Conservation (phyloP, 2,888 invertebrate genomes). For the Pachliopta kotzebuea region DNA sequence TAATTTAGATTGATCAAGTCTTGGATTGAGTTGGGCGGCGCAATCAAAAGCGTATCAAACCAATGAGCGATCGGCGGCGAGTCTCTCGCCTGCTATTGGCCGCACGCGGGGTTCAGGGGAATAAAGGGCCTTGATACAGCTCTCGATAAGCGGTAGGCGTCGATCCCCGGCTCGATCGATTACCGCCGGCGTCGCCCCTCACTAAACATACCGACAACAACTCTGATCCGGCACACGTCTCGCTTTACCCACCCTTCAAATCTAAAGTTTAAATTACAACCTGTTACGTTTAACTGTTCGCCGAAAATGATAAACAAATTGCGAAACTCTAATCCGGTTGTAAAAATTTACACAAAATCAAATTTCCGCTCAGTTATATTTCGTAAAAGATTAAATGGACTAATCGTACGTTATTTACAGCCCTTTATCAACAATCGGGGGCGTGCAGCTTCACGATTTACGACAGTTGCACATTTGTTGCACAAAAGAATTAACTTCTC, state of each 20-base stretch:
- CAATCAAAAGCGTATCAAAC: slow-evolving; percentile 77
- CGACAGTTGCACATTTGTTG: slow-evolving; percentile 52
- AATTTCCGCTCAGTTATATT: slow-evolving; percentile 63
- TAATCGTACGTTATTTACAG: slow-evolving; percentile 73
- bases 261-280: background rate
- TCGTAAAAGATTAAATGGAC: slow-evolving; percentile 59
- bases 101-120: slow-evolving; percentile 60
- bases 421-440: slow-evolving; percentile 67
- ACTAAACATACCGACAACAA: slow-evolving; percentile 9
- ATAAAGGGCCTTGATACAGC: slow-evolving; percentile 73
- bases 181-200: slow-evolving; percentile 54
- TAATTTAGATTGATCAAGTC: slow-evolving; percentile 77
- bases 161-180: slow-evolving; percentile 69
- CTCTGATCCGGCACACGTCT: background rate
- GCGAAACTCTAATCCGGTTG: slow-evolving; percentile 50
- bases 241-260: background rate
- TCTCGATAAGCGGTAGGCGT: slow-evolving; percentile 77
- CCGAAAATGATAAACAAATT: slow-evolving; percentile 8
- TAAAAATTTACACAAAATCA: slow-evolving; percentile 58
- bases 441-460: slow-evolving; percentile 65
- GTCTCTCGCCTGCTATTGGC: slow-evolving; percentile 60
- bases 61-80: slow-evolving; percentile 60
- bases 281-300: background rate
- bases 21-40: slow-evolving; percentile 74
- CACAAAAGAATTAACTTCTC: slow-evolving; percentile 70